These are phyloP conservation scores for Pterobdella sp. DNA, from an alignment of 2,888 invertebrate genomes.

Conservation along the genomic window DNA sequence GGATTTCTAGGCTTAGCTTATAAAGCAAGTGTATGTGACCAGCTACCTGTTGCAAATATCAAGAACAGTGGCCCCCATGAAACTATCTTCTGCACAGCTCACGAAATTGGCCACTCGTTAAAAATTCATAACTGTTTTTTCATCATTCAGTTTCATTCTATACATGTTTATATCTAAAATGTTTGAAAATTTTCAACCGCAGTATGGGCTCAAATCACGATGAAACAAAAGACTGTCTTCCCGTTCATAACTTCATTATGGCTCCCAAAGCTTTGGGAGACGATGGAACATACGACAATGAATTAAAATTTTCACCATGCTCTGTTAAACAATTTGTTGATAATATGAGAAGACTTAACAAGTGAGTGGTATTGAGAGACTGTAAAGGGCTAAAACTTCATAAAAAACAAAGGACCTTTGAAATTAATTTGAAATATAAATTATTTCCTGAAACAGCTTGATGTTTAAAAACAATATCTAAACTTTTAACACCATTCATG, in stretches of 20 bases:
- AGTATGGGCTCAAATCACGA: neutral
- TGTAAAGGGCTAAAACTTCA: neutral
- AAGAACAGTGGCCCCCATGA: neutral
- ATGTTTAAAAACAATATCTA: no score
- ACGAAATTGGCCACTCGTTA: neutral
- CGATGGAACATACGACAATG: neutral
- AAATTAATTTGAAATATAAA: neutral
- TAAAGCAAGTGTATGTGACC: neutral
- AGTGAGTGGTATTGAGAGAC: neutral
- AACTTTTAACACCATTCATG: no score
- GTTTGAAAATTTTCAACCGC: no score
- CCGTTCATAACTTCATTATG: neutral
- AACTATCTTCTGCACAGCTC: neutral
- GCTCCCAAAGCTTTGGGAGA: neutral
- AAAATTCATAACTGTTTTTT: no score
- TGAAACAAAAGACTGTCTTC: neutral
- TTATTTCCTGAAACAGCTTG: neutral
- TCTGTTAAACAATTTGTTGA: neutral
- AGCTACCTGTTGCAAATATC: neutral
- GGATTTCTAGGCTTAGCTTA: neutral
- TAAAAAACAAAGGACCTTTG: neutral
- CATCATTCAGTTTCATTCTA: no score
- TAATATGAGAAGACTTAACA: neutral
- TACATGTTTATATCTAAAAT: no score
- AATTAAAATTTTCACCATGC: neutral